Conservation (phyloP, 2,888 invertebrate species). For the Abrostola triplasia region DNA sequence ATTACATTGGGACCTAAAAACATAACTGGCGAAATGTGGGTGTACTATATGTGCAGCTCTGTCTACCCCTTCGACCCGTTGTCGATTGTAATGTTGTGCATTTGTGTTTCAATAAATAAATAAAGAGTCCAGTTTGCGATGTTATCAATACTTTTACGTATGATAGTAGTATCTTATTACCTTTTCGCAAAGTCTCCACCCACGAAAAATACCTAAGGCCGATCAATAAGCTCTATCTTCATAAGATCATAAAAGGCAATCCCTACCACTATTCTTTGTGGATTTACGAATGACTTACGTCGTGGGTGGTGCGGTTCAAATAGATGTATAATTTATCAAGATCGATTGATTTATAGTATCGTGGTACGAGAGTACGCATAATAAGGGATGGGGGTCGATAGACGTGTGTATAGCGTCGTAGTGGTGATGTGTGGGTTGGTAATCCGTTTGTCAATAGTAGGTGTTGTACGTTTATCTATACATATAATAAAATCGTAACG, state of each 20-base stretch:
- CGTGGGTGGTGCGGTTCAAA: slow-evolving; percentile 9
- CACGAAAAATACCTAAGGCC: background rate
- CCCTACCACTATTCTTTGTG: slow-evolving; percentile 8
- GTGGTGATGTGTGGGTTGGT: background rate
- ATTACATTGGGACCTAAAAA: too few species aligned
- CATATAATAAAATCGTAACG: too few species aligned
- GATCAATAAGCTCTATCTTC: slow-evolving; percentile 18
- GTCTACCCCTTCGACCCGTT: too few species aligned
- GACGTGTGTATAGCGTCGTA: background rate
- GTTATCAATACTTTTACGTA: too few species aligned
- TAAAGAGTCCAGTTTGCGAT: background rate
- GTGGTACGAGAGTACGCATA: slow-evolving; percentile 7
- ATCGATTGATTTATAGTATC: slow-evolving; percentile 25
- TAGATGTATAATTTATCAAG: slow-evolving; percentile 30
- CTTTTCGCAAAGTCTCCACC: background rate
- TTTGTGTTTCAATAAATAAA: too few species aligned
- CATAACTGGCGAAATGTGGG: too few species aligned
- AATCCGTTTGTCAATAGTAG: background rate
- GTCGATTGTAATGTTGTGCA: too few species aligned
- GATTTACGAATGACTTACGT: slow-evolving; percentile 29
- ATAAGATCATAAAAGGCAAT: slow-evolving; percentile 23
- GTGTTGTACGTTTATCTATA: too few species aligned
- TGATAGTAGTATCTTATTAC: background rate
- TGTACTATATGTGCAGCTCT: too few species aligned
- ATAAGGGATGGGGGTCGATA: slow-evolving; percentile 2